Evolutionary conservation across 2,113 vertebrate genomes (phyloP).

Genomic region (Agapornis roseicollis): DNA sequence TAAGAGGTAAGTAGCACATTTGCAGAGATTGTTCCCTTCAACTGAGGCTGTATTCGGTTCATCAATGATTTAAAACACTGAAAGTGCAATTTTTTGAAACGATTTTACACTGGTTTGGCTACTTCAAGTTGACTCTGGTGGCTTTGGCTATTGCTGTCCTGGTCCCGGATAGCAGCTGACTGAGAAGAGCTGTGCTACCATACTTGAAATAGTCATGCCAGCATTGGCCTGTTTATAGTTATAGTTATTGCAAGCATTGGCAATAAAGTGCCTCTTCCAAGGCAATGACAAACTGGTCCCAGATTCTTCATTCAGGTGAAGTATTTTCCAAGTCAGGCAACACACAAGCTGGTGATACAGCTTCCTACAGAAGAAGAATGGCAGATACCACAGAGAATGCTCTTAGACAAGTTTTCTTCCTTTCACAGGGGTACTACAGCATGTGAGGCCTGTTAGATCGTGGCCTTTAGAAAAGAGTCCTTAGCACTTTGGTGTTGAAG

Average conservation of each 20-base stretch:
- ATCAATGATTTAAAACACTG: neutral
- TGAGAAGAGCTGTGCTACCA: neutral
- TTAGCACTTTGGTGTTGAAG: neutral
- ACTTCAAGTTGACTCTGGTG: neutral
- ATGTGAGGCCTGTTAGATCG: rapidly evolving
- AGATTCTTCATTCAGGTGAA: neutral
- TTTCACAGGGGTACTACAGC: neutral
- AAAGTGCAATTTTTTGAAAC: neutral
- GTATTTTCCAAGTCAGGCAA: neutral
- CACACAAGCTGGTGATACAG: neutral
- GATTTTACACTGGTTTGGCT: neutral
- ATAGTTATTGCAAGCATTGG: too few relatives aligned
- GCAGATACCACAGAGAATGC: neutral
- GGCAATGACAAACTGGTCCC: neutral
- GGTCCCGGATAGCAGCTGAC: neutral
- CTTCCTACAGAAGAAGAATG: neutral
- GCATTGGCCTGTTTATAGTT: neutral
- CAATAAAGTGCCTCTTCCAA: neutral
- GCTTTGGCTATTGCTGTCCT: neutral
- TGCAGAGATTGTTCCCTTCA: neutral
- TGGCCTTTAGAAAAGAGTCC: neutral
- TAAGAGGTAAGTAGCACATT: neutral
- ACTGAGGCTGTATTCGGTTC: neutral
- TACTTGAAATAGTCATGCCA: neutral
- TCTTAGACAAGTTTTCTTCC: neutral